Conservation (phyloP, 2,797 vertebrate species). For the Tadarida brasiliensis region DNA sequence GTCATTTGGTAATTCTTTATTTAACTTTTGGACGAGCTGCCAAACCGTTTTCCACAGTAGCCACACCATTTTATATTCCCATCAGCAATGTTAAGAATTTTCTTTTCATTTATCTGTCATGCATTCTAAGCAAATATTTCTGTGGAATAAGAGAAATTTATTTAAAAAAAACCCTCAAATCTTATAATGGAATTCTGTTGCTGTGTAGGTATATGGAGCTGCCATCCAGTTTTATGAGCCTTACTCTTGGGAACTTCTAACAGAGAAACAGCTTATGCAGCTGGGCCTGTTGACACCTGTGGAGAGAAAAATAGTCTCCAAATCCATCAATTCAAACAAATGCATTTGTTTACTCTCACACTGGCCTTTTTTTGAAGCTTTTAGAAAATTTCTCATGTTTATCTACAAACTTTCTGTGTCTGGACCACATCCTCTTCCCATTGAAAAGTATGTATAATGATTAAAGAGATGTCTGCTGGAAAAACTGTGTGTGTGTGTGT, state of each 20-base stretch:
- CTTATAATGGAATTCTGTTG: constrained; percentile 56
- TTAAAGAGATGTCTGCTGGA: constrained; percentile 16
- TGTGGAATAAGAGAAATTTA: constrained; percentile 43
- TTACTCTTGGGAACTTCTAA: constrained; percentile 92
- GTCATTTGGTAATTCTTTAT: neutral
- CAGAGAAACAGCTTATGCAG: constrained; percentile 96
- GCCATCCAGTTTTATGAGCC: constrained; percentile 99
- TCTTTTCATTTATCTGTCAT: constrained; percentile 17
- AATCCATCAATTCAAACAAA: constrained; percentile 96
- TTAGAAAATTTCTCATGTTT: constrained; percentile 98
- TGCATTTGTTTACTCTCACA: constrained; percentile 98
- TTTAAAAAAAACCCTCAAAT: neutral
- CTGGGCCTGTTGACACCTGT: constrained; percentile 95
- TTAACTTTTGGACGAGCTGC: neutral
- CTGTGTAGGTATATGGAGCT: constrained; percentile 95
- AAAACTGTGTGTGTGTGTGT: neutral
- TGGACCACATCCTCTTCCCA: constrained; percentile 96
- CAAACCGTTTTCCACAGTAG: neutral
- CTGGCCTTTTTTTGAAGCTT: constrained; percentile 98
- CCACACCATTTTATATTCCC: neutral
- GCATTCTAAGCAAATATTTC: constrained; percentile 14
- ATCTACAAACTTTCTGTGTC: constrained; percentile 98
- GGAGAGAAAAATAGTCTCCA: constrained; percentile 94
- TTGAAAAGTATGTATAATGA: constrained; percentile 94
- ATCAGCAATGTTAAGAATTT: neutral